Percentiles rank a stretch among this genome's conserved stretches.
These are phyloP conservation scores for Micropterix aruncella DNA, from an alignment of 2,888 invertebrate species.

Conservation along the genomic window DNA sequence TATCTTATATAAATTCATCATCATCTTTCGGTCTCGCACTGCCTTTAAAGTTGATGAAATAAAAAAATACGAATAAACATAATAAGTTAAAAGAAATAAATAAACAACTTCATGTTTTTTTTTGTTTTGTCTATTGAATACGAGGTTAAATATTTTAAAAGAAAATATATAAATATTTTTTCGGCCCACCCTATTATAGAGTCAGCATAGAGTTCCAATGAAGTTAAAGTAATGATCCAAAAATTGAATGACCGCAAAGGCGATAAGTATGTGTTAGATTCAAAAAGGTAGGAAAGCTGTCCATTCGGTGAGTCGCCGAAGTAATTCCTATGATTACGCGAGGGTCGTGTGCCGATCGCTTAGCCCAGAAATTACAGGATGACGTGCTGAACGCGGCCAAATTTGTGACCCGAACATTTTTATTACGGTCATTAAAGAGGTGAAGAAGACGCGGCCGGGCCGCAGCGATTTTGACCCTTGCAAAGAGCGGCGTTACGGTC, in stretches of 20 bases:
- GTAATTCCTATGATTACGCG: not conserved
- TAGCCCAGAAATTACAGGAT: not conserved
- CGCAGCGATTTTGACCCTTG: conserved; percentile 4
- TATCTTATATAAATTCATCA: no score
- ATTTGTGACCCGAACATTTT: conserved; percentile 1
- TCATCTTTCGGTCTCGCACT: no score
- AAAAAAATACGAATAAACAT: no score
- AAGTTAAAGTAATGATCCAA: no score
- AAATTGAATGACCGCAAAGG: not conserved
- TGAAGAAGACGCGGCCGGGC: not conserved
- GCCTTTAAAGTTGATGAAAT: no score
- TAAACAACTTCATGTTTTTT: no score
- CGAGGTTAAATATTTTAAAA: no score
- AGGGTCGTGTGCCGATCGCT: not conserved
- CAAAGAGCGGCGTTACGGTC: conserved; percentile 2
- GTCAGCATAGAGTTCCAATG: no score
- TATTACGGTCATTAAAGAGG: conserved; percentile 4
- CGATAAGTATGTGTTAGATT: not conserved
- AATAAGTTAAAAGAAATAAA: no score
- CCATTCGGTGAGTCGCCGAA: not conserved
- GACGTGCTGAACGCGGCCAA: not conserved
- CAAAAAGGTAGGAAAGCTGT: not conserved
- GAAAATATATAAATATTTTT: no score
- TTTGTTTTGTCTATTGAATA: no score
- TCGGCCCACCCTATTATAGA: no score